Evolutionary conservation across 2,888 invertebrate species (phyloP).

Genomic region (Mechanitis messenoides): DNA sequence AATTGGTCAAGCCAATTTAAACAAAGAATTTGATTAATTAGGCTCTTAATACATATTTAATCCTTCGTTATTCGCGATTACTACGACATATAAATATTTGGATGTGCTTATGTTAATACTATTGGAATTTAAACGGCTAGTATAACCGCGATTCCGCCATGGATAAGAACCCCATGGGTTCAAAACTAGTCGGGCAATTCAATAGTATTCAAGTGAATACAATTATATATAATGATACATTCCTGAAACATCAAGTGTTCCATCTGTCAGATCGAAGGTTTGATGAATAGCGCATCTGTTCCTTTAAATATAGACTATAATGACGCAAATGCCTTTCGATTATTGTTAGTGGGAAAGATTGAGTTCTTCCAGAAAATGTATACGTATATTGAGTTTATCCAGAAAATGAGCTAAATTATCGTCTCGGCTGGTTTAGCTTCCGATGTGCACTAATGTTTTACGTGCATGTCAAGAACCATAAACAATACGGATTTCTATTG

Average conservation of each 20-base stretch:
- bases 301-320: constrained; percentile 42
- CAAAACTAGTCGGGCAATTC: too few species aligned
- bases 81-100: too few species aligned
- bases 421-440: neutral
- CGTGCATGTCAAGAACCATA: constrained; percentile 1
- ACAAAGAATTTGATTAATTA: too few species aligned
- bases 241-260: constrained; percentile 15
- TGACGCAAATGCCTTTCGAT: constrained; percentile 45
- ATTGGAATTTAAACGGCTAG: too few species aligned
- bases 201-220: too few species aligned
- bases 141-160: too few species aligned
- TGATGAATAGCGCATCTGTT: constrained; percentile 45
- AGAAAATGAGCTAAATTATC: constrained; percentile 18
- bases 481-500: constrained; percentile 1
- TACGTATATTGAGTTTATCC: constrained; percentile 21
- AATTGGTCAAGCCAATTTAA: neutral
- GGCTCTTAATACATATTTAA: too few species aligned
- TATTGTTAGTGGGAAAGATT: constrained; percentile 5
- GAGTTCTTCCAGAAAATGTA: constrained; percentile 24
- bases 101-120: too few species aligned
- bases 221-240: neutral
- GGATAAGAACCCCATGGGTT: too few species aligned
- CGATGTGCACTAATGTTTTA: constrained; percentile 4
- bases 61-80: too few species aligned
- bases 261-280: constrained; percentile 29